Percentiles rank a stretch among this genome's conserved stretches.
Conservation (phyloP, 2,113 vertebrate genomes). For the Tachysurus fulvidraco region DNA sequence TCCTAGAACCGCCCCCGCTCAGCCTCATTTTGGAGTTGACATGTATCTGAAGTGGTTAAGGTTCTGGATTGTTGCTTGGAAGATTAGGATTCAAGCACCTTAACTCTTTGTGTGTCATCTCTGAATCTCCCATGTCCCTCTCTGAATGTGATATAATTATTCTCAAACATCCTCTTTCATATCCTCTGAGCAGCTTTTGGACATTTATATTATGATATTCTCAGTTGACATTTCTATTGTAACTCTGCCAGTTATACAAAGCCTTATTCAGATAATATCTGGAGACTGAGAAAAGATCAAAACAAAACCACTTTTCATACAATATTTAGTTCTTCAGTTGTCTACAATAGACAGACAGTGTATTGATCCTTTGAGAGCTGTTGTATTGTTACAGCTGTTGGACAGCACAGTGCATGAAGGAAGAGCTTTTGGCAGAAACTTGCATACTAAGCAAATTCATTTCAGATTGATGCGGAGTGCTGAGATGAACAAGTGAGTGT, state of each 20-base stretch:
- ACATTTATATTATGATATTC: neutral
- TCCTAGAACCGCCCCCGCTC: no score
- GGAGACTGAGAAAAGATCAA: neutral
- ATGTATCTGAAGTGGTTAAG: no score
- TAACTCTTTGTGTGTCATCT: no score
- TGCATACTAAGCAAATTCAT: neutral
- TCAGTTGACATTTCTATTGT: neutral
- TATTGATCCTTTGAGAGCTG: neutral
- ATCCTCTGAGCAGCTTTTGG: slow-evolving; percentile 1
- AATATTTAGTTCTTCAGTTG: neutral
- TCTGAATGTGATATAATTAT: neutral
- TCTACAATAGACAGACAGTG: neutral
- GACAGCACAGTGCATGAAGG: neutral
- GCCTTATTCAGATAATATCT: slow-evolving; percentile 15
- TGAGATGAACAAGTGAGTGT: neutral
- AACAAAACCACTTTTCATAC: slow-evolving; percentile 1
- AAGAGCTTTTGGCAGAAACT: no score
- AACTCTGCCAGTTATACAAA: slow-evolving; percentile 1
- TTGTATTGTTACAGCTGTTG: slow-evolving; percentile 3
- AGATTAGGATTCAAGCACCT: no score
- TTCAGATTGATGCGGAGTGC: neutral
- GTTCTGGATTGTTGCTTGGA: no score
- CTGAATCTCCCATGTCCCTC: no score
- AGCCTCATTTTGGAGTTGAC: neutral
- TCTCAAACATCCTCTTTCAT: neutral